Base-by-base conservation (phyloP, 2,888 invertebrate genomes). In the Unio delphinus region DNA sequence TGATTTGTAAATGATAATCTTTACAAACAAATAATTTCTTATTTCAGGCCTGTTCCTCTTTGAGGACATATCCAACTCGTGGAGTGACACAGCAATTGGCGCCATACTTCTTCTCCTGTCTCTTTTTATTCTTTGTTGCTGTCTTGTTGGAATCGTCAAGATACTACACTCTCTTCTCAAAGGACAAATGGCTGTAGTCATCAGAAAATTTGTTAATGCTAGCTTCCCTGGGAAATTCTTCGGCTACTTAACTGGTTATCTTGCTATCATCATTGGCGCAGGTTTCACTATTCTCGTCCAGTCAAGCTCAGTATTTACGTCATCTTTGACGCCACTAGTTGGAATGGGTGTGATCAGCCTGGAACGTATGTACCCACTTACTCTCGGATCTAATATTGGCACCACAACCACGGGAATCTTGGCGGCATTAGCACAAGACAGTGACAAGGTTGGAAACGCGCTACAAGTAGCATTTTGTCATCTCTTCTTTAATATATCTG, bases 231-330 rank as follows among this genome's bases (percentile, higher is more conserved):
- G 87, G 34, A 45, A 45, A 45, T 74, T 78, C 34, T 87, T 84
- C 69, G 83, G 84, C 64, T 90, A 89, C 84, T 80, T 91, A 11
- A 92, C 92, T 3, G 92, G 92, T 8, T 92, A 92, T 83, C 73
- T 91, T 6, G 92, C 92, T 23, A 91, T 92, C 72, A 66, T 91
- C 0, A 88, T 92, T 17, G 92, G 92, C 3, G 90, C 91, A 7
- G 86, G 90, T 0, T 86, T 93, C 79, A 93, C 92, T 34, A 90
- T 93, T 68, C 79, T 93, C 69, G 92, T 92, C 0, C 92, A 93
- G 87, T 92, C 92, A 62, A 91, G 91, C 73, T 92, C 91, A n/a
- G 91, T 92, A 23, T 92, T 92, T 84, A 92, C 92, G 1, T 92
- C 92, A 3, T 91, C 92, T 2, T 84, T 92, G 23, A 92, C 92